Percentiles rank a stretch among this genome's conserved stretches.
phyloP scores from a whole-genome alignment of 2,797 vertebrate genomes.

The Cirrhinus mrigala region DNA sequence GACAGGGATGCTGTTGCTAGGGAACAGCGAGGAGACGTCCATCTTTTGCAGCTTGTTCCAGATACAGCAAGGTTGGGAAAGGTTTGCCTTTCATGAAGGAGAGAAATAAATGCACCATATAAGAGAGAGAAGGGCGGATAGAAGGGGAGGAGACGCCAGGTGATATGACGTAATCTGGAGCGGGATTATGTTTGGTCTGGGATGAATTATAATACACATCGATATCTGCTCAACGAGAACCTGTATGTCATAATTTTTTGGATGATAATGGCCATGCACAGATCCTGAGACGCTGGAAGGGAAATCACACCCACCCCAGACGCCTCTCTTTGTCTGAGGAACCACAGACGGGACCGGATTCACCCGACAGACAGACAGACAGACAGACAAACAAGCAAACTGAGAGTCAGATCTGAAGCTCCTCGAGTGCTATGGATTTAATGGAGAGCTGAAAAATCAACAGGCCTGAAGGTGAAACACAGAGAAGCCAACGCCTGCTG shows the following conservation, averaged over 20 bases:
- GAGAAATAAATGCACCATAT: slow-evolving; percentile 18
- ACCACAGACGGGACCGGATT: background rate
- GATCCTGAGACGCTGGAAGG: slow-evolving; percentile 12
- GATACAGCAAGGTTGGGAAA: slow-evolving; percentile 45
- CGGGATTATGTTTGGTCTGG: slow-evolving; percentile 13
- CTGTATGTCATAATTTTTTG: background rate
- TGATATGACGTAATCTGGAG: slow-evolving; percentile 73
- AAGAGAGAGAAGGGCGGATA: slow-evolving; percentile 6
- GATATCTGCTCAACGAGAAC: background rate
- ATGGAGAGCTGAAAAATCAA: slow-evolving; percentile 9
- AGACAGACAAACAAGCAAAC: slow-evolving; percentile 3
- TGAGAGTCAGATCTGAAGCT: slow-evolving; percentile 21
- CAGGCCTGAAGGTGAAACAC: slow-evolving; percentile 41
- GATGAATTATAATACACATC: slow-evolving; percentile 28
- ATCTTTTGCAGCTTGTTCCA: slow-evolving; percentile 61
- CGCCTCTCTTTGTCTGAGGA: slow-evolving; percentile 18
- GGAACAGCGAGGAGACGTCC: slow-evolving; percentile 71
- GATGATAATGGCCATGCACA: background rate
- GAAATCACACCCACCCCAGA: slow-evolving; percentile 9
- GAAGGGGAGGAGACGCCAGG: slow-evolving; percentile 58
- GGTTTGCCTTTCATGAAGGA: slow-evolving; percentile 38
- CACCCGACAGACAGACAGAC: slow-evolving; percentile 4
- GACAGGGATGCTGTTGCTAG: slow-evolving; percentile 81
- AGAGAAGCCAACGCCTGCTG: background rate
- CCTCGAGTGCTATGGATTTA: slow-evolving; percentile 45